Evolutionary conservation across 2,888 invertebrate species (phyloP), one percentile per base, ranked within the genome.

Genomic region (Patella pellucida): DNA sequence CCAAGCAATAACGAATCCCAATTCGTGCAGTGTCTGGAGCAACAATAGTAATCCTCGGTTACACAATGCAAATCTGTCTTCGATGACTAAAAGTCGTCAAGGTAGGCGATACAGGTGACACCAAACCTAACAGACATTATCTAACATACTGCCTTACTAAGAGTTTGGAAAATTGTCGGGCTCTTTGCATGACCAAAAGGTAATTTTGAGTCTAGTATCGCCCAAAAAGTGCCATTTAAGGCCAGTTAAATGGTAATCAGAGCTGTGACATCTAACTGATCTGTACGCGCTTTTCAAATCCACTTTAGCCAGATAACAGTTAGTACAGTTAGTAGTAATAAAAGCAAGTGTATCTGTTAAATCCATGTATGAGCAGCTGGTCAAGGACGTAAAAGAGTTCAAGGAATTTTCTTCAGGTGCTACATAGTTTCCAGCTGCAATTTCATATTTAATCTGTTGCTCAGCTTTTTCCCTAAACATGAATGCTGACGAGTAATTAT

Each of bases 241-340:
- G 23, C 70, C 70, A 50, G 70, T 70, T 51, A 70, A 51, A 9
- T 15, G 15, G n/a, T 70, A 23, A 15, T 70, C 52, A 51, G 51
- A 51, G 23, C 23, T 15, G 52, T 70, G 70, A 51, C 51, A 52
- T 12, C 52, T 31, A 2, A 70, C 70, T 11, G 70, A 70, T 9
- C 70, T n/a, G 51, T 70, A 70, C 3, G 70, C 70, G 23, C 70
- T 70, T 52, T 70, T 70, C 7, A 70, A n/a, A 23, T 70, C 70
- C 16, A 70, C 51, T 51, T 70, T 70, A n/a, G 52, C 70, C 15
- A 70, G n/a, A 70, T 41, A 70, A 70, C 19, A 50, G 16, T 52
- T 52, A 7, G 70, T 23, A 70, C 19, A 50, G 16, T 52, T 52
- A 7, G 70, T 23, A 19, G n/a, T 50, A 16, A 70, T 70, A 51